These are phyloP conservation scores for Tetramorium parvispinum DNA, from an alignment of 1,140 invertebrate genomes.

Conservation along the genomic window DNA sequence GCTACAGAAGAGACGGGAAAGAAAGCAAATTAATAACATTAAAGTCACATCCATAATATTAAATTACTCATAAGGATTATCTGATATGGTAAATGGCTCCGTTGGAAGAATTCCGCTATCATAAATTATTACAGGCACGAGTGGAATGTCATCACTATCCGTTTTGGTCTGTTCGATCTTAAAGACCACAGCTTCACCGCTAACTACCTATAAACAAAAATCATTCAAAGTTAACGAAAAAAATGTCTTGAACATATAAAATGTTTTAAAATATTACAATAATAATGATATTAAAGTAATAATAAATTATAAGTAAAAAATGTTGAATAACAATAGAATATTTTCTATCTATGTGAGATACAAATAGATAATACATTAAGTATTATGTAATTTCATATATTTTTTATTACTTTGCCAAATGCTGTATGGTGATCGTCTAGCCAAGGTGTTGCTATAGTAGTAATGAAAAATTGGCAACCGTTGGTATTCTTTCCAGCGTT, in stretches of 20 bases:
- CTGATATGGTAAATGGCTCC: slow-evolving; percentile 88
- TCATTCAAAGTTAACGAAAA: slow-evolving; percentile 31
- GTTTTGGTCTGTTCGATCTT: slow-evolving; percentile 94
- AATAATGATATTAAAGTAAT: background rate
- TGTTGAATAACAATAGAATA: background rate
- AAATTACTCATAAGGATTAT: slow-evolving; percentile 90
- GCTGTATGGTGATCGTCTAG: slow-evolving; percentile 96
- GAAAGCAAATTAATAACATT: background rate
- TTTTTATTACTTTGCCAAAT: slow-evolving; percentile 93
- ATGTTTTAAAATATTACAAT: background rate
- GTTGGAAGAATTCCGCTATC: slow-evolving; percentile 88
- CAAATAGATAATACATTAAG: background rate
- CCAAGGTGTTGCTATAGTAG: slow-evolving; percentile 95
- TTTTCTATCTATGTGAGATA: background rate
- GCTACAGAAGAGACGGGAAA: background rate
- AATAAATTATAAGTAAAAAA: slow-evolving; percentile 1
- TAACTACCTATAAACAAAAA: slow-evolving; percentile 87
- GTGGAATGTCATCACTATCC: slow-evolving; percentile 90
- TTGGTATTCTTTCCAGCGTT: slow-evolving; percentile 94
- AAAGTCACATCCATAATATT: background rate
- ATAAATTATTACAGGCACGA: slow-evolving; percentile 89
- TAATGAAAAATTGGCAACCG: slow-evolving; percentile 99
- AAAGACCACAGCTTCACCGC: slow-evolving; percentile 94
- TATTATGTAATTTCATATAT: background rate
- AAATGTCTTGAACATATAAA: background rate